phyloP scores from a whole-genome alignment of 2,888 invertebrate species.

The Luperina testacea region DNA sequence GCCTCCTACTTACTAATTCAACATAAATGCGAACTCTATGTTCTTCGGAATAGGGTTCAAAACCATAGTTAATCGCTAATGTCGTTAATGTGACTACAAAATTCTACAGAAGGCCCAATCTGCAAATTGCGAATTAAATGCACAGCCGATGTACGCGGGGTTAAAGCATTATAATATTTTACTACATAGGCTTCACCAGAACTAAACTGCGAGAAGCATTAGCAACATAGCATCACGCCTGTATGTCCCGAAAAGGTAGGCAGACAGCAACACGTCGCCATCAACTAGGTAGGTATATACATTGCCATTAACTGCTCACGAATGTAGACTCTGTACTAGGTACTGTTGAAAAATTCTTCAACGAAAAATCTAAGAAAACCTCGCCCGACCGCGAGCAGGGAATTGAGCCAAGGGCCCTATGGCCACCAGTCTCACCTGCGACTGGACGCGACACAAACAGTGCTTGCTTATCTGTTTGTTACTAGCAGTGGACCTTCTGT shows the following conservation, averaged over 20 bases:
- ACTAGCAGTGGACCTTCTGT: not conserved
- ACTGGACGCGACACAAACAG: not conserved
- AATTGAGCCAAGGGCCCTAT: not conserved
- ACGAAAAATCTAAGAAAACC: not conserved
- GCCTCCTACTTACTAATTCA: constrained; percentile 2
- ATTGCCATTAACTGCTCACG: not conserved
- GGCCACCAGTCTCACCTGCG: not conserved
- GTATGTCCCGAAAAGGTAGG: too few species aligned
- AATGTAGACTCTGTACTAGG: not conserved
- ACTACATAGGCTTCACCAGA: not conserved
- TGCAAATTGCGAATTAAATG: not conserved
- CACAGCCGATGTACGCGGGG: not conserved
- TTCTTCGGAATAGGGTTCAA: not conserved
- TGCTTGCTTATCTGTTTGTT: not conserved
- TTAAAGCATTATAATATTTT: not conserved
- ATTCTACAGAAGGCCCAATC: not conserved
- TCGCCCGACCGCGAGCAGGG: not conserved
- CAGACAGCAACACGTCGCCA: too few species aligned
- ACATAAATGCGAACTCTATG: not conserved
- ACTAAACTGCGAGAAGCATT: not conserved
- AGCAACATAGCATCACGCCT: too few species aligned
- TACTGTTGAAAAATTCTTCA: not conserved
- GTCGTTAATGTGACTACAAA: not conserved
- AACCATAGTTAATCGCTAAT: not conserved
- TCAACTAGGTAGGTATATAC: not conserved